Evolutionary conservation across 2,888 invertebrate genomes (phyloP), one percentile per base, ranked within the genome.

Genomic region (Cataglyphis livida): DNA sequence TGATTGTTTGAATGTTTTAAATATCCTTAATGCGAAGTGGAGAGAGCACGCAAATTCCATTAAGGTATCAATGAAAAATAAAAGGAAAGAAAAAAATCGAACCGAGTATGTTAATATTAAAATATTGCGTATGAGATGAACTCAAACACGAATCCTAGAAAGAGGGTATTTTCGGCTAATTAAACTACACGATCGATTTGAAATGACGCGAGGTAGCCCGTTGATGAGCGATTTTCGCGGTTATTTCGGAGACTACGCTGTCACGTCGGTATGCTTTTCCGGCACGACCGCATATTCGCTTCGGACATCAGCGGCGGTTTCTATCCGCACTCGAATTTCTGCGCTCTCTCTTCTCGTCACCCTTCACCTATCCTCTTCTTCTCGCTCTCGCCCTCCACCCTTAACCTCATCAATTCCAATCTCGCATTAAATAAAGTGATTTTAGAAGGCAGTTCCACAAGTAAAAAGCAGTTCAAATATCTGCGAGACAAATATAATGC

Each of bases 361-460:
- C 15, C 12, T 15, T 15, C 4, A 12, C 44, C 3, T 3, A 15
- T 4, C 15, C 44, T 18, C 15, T 18, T n/a, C 51, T 1, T 7
- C n/a, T n/a, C 57, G 9, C 57, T 25, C 5, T 1, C 57, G 3
- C 6, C 38, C 35, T 6, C 35, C 35, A 35, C 35, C 10, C 21
- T n/a, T 6, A 3, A 18, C 4, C 41, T 12, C 5, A 1, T 61
- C 61, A 18, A 44, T 41, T 44, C 41, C 41, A 65, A 65, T 44
- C 41, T 41, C 65, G 25, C 65, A 25, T 65, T 65, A 65, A 65
- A 65, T 41, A 41, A 10, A 65, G 41, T 44, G 65, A 65, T 65
- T 65, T 65, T 25, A 18, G 65, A 65, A 21, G 38, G 21, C 25
- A 18, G 7, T 18, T 4, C 28, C 6, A 10, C 10, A n/a, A 35